phyloP scores from a whole-genome alignment of 2,888 invertebrate genomes.

The Orthosia incerta region DNA sequence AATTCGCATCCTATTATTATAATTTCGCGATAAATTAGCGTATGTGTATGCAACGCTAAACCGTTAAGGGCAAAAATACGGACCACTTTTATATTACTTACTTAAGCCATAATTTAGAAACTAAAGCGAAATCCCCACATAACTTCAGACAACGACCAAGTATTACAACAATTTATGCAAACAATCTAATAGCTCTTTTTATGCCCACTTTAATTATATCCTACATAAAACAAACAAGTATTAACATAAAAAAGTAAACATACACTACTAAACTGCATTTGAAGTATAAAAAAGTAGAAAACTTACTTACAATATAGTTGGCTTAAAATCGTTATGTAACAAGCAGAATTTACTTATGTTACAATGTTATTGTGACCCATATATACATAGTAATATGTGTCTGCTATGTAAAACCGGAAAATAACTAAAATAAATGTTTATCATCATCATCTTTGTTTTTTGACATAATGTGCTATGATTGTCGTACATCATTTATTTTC shows the following conservation, averaged over 20 bases:
- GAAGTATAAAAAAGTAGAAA: conserved; percentile 41
- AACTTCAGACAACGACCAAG: conserved; percentile 8
- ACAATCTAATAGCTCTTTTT: conserved; percentile 22
- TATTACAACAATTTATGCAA: conserved; percentile 14
- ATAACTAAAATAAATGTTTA: not conserved
- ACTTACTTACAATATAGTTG: conserved; percentile 12
- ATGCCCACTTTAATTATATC: conserved; percentile 32
- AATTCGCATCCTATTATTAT: conserved; percentile 25
- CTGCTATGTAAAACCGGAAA: not conserved
- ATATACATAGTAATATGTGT: not conserved
- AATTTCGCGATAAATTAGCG: conserved; percentile 36
- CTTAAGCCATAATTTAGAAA: conserved; percentile 34
- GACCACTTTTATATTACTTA: conserved; percentile 14
- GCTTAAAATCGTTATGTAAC: conserved; percentile 25
- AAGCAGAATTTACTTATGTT: not conserved
- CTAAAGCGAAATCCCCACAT: conserved; percentile 18
- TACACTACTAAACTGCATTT: conserved; percentile 11
- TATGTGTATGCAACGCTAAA: conserved; percentile 5
- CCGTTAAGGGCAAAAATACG: conserved; percentile 12
- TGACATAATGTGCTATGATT: no score
- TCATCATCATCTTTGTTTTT: no score
- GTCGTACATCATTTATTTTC: no score
- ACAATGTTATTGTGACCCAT: not conserved
- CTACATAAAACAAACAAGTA: conserved; percentile 57
- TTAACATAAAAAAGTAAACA: conserved; percentile 47